A percentile compares a stretch with the other conserved stretches of the same genome.
These are phyloP conservation scores for Apogon hyalosoma DNA, from an alignment of 2,797 vertebrate genomes.

Conservation along the genomic window DNA sequence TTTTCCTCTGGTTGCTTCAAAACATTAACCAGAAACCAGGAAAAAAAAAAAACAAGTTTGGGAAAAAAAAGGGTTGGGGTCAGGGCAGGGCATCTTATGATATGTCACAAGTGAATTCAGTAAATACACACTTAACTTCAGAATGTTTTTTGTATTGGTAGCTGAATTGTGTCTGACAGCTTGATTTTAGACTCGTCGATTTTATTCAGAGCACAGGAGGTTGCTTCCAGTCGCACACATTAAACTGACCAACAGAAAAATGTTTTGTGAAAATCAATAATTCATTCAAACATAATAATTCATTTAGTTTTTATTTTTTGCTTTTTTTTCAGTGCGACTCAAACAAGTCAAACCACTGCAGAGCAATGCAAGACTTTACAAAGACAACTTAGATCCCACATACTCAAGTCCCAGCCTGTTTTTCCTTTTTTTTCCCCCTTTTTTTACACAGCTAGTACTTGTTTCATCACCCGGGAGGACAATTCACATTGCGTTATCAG, in stretches of 20 bases:
- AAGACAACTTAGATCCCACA: conserved; percentile 35
- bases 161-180: background rate
- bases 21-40: background rate
- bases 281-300: too few species aligned
- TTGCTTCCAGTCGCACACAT: too few species aligned
- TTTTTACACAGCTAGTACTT: conserved; percentile 43
- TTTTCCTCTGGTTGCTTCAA: conserved; percentile 1
- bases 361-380: conserved; percentile 11
- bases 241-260: background rate
- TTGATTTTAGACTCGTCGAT: background rate
- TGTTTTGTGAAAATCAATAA: background rate
- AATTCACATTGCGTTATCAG: conserved; percentile 40
- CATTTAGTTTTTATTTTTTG: too few species aligned
- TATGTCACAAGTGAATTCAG: background rate
- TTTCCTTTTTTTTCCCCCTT: background rate
- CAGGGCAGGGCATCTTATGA: background rate
- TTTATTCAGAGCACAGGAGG: background rate
- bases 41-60: too few species aligned
- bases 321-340: conserved; percentile 1
- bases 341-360: conserved; percentile 8
- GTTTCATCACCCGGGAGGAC: conserved; percentile 6
- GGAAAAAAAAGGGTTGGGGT: too few species aligned
- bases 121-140: background rate
- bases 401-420: conserved; percentile 25
- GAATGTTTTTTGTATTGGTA: background rate